Evolutionary conservation across 2,113 vertebrate species (phyloP), one percentile per base, ranked within the genome.

Genomic region (Oncorhynchus kisutch): DNA sequence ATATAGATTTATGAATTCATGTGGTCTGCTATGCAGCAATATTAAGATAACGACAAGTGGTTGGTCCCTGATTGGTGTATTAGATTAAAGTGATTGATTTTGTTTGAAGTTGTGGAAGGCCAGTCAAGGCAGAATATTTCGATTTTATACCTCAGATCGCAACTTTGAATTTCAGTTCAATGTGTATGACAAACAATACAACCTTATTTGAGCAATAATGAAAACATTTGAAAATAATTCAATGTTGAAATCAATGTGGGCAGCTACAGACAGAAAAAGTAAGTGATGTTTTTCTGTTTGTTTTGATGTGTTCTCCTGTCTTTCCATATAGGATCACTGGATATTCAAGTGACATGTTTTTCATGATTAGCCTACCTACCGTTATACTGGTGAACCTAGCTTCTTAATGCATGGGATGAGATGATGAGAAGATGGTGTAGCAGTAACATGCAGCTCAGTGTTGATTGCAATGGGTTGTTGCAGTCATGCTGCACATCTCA

Each of bases 161-260:
- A 27, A 71, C n/a, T 34, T 54, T 74, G 34, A 27, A n/a, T 64
- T 60, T 76, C 25, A 70, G 57, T 79, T 18, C 25, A 16, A 70
- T 49, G 12, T 73, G 18, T 75, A 71, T 75, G 34, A 31, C 59
- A 57, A 75, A 73, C 71, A 27, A 22, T 51, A 34, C 34, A 74
- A 71, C 76, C 78, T 71, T 80, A 78, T 78, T 84, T 76, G 74
- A 82, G 86, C 83, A 89, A 88, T 91, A 84, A 87, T 67, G 4
- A 7, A 20, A 11, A 25, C 7, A 9, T 22, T 64, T n/a, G 12
- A 25, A 64, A 9, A 54, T 76, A 71, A 48, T 29, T 13, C 64
- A 25, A 65, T 73, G 16, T 68, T 74, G 25, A 78, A 64, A 76
- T 80, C 13, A 74, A 39, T 34, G 73, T 45, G 11, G 76, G 69